Percentiles rank a stretch among this genome's conserved stretches.
Evolutionary conservation across 1,140 invertebrate genomes (phyloP).

Genomic region (Gonatopus flavifemur): DNA sequence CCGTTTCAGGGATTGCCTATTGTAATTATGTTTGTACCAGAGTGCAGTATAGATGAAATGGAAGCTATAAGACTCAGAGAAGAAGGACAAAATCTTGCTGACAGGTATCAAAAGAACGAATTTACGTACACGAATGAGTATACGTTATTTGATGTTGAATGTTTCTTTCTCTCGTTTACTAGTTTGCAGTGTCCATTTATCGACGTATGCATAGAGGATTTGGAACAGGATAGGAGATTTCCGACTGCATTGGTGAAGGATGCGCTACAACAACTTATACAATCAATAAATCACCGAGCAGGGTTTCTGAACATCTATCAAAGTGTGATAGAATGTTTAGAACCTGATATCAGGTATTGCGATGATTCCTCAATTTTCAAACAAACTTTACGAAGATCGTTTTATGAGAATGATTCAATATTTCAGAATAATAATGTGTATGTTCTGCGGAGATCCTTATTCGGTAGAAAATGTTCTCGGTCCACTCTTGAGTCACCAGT

Average conservation of each 20-base stretch:
- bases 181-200: slow-evolving; percentile 87
- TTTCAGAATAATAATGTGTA: slow-evolving; percentile 89
- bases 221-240: slow-evolving; percentile 62
- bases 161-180: not conserved
- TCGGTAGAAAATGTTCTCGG: slow-evolving; percentile 86
- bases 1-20: slow-evolving; percentile 87
- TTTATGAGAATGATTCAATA: slow-evolving; percentile 11
- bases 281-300: slow-evolving; percentile 73
- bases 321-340: slow-evolving; percentile 75
- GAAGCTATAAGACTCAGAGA: slow-evolving; percentile 80
- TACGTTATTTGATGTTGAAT: not conserved
- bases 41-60: slow-evolving; percentile 79
- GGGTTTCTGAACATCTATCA: slow-evolving; percentile 73
- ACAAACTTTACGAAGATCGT: not conserved
- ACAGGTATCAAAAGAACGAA: too few species aligned
- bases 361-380: too few species aligned
- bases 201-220: slow-evolving; percentile 74
- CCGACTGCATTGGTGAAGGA: slow-evolving; percentile 67
- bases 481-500: slow-evolving; percentile 85
- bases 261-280: slow-evolving; percentile 73
- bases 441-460: slow-evolving; percentile 96
- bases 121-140: too few species aligned
- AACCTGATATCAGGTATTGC: slow-evolving; percentile 84
- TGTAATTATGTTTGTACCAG: slow-evolving; percentile 87
- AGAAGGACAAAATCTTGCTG: slow-evolving; percentile 87